Evolutionary conservation across 30 jellyfish, hydroid and myxozoan genomes (phyloP).

Genomic region (Chironex yamaguchii): DNA sequence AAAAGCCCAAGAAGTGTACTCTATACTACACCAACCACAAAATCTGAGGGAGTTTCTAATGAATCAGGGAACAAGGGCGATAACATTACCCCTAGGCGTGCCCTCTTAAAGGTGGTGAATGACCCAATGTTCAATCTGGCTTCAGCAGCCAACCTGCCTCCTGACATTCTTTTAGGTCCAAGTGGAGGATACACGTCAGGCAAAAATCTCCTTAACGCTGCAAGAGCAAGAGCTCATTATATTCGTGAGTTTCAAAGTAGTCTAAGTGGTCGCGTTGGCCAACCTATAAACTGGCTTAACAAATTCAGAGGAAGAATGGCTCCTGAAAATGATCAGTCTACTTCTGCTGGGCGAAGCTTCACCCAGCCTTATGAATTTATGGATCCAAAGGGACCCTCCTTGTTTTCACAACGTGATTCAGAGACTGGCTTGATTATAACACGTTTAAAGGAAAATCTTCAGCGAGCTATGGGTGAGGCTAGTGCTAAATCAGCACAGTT

Average conservation of each 20-base stretch:
- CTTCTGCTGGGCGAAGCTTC: neutral
- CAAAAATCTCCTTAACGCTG: neutral
- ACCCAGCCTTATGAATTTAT: neutral
- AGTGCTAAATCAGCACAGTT: neutral
- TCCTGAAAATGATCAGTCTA: neutral
- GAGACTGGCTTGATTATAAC: neutral
- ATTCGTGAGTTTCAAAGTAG: neutral
- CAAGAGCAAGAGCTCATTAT: neutral
- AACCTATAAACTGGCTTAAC: neutral
- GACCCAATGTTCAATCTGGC: too few species aligned
- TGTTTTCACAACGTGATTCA: neutral
- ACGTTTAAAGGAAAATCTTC: neutral
- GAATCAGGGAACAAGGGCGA: too few species aligned
- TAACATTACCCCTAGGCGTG: too few species aligned
- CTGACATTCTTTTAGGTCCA: slow-evolving; percentile 17
- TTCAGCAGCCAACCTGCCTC: slow-evolving; percentile 3
- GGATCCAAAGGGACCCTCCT: neutral
- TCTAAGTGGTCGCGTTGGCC: neutral
- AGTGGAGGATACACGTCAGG: neutral
- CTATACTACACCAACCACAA: too few species aligned
- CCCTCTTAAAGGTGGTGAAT: too few species aligned
- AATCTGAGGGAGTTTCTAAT: too few species aligned
- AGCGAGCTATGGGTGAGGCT: neutral
- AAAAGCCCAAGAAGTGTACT: too few species aligned
- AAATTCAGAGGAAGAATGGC: too few species aligned